Evolutionary conservation across 2,797 vertebrate genomes (phyloP).

Genomic region (Crenuchus spilurus): DNA sequence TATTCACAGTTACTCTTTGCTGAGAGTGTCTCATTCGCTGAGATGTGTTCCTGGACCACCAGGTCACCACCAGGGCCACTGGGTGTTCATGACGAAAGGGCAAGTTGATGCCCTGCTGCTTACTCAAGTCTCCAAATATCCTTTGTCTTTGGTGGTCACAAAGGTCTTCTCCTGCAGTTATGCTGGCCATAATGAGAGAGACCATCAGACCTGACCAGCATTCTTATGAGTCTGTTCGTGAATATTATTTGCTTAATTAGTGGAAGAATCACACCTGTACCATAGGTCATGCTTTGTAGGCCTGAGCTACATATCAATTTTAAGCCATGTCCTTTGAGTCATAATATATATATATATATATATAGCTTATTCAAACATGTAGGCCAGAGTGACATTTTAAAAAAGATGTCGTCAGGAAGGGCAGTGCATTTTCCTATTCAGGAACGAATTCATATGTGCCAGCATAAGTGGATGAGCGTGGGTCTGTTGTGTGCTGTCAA

Average conservation of each 20-base stretch:
- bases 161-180: slow-evolving; percentile 27
- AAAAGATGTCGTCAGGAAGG: slow-evolving; percentile 4
- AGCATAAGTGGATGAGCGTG: slow-evolving; percentile 17
- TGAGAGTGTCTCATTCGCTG: neutral
- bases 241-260: slow-evolving; percentile 49
- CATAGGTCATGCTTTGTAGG: slow-evolving; percentile 7
- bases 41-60: neutral
- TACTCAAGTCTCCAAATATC: slow-evolving; percentile 17
- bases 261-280: slow-evolving; percentile 33
- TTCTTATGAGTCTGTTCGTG: slow-evolving; percentile 32
- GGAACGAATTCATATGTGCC: slow-evolving; percentile 2
- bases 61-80: neutral
- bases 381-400: slow-evolving; percentile 34
- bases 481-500: slow-evolving; percentile 43
- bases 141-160: slow-evolving; percentile 33
- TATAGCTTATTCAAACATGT: slow-evolving; percentile 17
- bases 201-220: slow-evolving; percentile 35
- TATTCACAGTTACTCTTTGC: neutral
- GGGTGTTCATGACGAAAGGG: slow-evolving; percentile 32
- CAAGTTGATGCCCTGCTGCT: slow-evolving; percentile 21
- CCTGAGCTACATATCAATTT: slow-evolving; percentile 6
- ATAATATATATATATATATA: no score
- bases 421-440: neutral
- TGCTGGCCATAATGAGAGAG: slow-evolving; percentile 29
- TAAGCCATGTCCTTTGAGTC: neutral